phyloP scores from a whole-genome alignment of 2,113 vertebrate species.

The Cephalopholis sonnerati region DNA sequence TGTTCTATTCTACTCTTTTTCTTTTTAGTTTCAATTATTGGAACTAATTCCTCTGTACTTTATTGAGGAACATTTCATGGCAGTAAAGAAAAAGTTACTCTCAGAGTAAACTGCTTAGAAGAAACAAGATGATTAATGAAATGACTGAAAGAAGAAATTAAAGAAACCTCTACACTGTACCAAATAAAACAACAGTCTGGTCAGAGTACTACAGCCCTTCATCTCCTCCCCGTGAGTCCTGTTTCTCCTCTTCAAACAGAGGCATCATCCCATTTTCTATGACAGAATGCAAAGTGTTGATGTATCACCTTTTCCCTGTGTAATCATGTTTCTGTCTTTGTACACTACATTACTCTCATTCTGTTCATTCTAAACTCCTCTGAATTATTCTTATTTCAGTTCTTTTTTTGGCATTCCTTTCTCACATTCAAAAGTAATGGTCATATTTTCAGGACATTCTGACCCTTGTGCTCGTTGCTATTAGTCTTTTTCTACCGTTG shows the following conservation, averaged over 20 bases:
- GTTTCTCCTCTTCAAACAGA: background rate
- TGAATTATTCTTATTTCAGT: too few species aligned
- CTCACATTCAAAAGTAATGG: background rate
- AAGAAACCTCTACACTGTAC: background rate
- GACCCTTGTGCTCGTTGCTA: background rate
- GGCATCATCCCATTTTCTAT: background rate
- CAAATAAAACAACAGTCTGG: too few species aligned
- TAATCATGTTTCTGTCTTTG: background rate
- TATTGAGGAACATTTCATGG: background rate
- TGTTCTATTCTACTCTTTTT: too few species aligned
- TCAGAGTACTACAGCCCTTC: background rate
- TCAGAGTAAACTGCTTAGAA: background rate
- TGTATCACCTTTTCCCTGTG: background rate
- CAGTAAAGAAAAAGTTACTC: background rate
- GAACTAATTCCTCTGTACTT: background rate
- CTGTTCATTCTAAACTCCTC: background rate
- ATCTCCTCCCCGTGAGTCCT: background rate
- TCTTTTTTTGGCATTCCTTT: too few species aligned
- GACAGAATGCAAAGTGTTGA: background rate
- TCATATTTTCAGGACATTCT: background rate
- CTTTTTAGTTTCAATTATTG: background rate
- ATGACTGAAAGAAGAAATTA: background rate
- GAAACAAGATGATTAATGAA: background rate
- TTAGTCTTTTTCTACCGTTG: too few species aligned
- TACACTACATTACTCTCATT: background rate